Evolutionary conservation across 2,888 invertebrate genomes (phyloP).

Genomic region (Esperia sulphurella): DNA sequence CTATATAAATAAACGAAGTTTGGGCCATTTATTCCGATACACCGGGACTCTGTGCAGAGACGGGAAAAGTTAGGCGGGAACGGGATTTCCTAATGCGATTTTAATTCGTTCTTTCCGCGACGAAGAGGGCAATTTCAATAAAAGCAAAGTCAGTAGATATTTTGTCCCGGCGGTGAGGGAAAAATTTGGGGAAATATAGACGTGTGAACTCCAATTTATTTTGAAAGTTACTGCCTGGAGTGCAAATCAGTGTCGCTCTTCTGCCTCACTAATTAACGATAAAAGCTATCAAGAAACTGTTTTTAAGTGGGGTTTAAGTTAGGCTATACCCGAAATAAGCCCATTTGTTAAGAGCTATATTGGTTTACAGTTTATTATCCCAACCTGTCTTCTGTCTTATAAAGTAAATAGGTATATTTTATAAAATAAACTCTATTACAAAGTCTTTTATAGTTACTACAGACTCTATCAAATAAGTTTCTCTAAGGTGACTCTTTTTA

Average conservation of each 20-base stretch:
- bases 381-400: no score
- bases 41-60: slow-evolving; percentile 66
- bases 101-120: slow-evolving; percentile 74
- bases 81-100: slow-evolving; percentile 78
- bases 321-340: not conserved
- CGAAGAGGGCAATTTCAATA: slow-evolving; percentile 72
- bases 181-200: slow-evolving; percentile 18
- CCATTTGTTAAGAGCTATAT: no score
- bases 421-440: no score
- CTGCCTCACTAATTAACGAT: slow-evolving; percentile 18
- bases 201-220: slow-evolving; percentile 32
- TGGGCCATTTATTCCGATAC: slow-evolving; percentile 77
- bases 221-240: slow-evolving; percentile 19
- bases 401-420: no score
- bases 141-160: slow-evolving; percentile 60
- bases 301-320: not conserved
- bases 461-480: no score
- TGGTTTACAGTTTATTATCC: no score
- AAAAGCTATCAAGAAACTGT: not conserved
- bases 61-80: slow-evolving; percentile 73
- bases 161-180: slow-evolving; percentile 35
- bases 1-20: slow-evolving; percentile 77
- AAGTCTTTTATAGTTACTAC: no score
- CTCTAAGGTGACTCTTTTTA: no score
- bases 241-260: slow-evolving; percentile 23